phyloP scores from a whole-genome alignment of 2,797 vertebrate species.

The Rousettus madagascariensis region DNA sequence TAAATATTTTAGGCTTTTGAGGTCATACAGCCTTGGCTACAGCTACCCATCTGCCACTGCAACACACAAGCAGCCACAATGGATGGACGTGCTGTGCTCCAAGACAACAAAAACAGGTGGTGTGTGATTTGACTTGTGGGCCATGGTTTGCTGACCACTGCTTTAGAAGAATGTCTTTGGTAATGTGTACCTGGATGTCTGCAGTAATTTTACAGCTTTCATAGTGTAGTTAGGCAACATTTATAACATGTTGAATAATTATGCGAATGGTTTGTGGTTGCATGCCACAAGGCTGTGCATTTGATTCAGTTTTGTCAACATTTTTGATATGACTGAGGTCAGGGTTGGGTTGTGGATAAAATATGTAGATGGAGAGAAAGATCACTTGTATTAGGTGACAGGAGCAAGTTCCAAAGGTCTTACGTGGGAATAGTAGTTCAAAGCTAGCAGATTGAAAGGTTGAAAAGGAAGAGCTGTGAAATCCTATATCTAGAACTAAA shows the following conservation, averaged over 20 bases:
- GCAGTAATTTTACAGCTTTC: not conserved
- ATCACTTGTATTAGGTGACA: not conserved
- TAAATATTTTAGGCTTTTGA: not conserved
- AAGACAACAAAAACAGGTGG: not conserved
- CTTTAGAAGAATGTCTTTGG: not conserved
- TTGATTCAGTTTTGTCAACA: not conserved
- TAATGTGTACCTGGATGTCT: not conserved
- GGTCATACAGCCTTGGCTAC: not conserved
- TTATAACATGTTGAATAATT: not conserved
- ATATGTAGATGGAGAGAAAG: not conserved
- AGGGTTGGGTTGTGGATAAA: not conserved
- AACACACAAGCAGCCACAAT: not conserved
- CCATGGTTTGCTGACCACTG: not conserved
- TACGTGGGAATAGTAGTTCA: not conserved
- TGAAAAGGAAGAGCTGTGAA: not conserved
- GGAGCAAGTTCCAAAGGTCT: not conserved
- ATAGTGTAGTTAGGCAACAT: not conserved
- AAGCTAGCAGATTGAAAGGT: not conserved
- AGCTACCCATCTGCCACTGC: not conserved
- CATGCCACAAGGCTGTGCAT: not conserved
- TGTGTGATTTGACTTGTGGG: not conserved
- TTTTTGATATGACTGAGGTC: slow-evolving; percentile 17
- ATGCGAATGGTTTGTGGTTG: not conserved
- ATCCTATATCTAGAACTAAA: not conserved
- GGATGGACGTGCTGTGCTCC: not conserved